Conservation (phyloP, 2,113 vertebrate species). For the Chlamydotis undulata region DNA sequence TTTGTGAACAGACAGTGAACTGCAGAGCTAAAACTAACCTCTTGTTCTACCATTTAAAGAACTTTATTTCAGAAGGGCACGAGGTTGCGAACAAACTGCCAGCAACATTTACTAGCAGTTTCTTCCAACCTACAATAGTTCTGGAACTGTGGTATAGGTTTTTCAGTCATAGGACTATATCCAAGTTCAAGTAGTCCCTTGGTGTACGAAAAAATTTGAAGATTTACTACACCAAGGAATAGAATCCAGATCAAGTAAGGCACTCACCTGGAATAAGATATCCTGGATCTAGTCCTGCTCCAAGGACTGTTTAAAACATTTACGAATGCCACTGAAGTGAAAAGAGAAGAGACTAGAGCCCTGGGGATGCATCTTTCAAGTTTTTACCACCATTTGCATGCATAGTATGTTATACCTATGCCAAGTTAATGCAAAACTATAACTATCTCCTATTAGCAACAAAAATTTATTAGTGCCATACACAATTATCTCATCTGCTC, state of each 20-base stretch:
- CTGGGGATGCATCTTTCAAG: background rate
- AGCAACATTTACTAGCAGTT: background rate
- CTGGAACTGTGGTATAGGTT: background rate
- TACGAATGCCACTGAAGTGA: background rate
- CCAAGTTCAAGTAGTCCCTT: background rate
- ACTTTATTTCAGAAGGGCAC: background rate
- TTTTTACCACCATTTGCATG: background rate
- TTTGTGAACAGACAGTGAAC: background rate
- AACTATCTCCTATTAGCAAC: background rate
- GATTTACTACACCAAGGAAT: background rate
- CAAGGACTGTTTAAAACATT: background rate
- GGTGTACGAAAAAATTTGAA: background rate
- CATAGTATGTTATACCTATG: background rate
- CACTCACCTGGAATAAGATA: background rate
- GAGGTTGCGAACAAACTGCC: background rate
- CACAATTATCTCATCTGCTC: background rate
- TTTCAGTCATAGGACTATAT: background rate
- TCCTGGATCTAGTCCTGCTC: background rate
- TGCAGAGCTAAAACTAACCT: background rate
- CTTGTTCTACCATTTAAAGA: background rate
- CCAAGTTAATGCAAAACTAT: background rate
- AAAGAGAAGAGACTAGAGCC: background rate
- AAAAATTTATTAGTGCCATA: background rate
- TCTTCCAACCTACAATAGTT: background rate
- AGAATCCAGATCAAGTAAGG: background rate